phyloP scores from a whole-genome alignment of 2,113 vertebrate genomes.

The Tragelaphus scriptus region DNA sequence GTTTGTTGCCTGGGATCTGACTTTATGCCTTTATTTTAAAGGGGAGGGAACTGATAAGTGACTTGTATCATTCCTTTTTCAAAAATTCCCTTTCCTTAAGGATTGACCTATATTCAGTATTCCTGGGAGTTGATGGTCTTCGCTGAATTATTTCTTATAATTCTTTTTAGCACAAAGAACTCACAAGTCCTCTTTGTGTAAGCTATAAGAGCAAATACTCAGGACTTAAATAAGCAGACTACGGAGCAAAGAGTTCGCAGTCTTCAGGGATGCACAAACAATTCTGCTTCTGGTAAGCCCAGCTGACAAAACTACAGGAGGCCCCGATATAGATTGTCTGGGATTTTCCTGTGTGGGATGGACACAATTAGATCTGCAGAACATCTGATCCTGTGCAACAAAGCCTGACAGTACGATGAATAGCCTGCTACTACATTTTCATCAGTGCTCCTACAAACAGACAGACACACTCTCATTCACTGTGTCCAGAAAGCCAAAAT shows the following conservation, averaged over 20 bases:
- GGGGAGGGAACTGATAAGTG: background rate
- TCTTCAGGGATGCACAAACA: background rate
- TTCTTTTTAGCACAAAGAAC: background rate
- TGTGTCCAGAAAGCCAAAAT: conserved; percentile 30
- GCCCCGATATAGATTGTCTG: background rate
- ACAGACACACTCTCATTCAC: background rate
- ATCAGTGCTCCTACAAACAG: background rate
- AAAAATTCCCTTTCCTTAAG: background rate
- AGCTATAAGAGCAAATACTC: background rate
- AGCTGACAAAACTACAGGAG: background rate
- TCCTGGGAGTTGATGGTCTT: background rate
- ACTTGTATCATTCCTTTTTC: background rate
- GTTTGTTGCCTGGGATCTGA: background rate
- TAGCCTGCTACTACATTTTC: background rate
- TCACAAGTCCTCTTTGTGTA: background rate
- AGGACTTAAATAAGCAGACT: background rate
- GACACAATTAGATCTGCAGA: background rate
- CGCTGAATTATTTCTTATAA: background rate
- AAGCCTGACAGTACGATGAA: background rate
- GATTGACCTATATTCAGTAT: background rate
- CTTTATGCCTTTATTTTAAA: background rate
- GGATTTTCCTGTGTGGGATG: background rate
- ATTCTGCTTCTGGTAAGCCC: background rate
- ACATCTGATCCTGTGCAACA: background rate
- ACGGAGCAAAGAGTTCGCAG: background rate